phyloP scores from a whole-genome alignment of 64 coral and sea anemone genomes.

The Pachyseris speciosa region DNA sequence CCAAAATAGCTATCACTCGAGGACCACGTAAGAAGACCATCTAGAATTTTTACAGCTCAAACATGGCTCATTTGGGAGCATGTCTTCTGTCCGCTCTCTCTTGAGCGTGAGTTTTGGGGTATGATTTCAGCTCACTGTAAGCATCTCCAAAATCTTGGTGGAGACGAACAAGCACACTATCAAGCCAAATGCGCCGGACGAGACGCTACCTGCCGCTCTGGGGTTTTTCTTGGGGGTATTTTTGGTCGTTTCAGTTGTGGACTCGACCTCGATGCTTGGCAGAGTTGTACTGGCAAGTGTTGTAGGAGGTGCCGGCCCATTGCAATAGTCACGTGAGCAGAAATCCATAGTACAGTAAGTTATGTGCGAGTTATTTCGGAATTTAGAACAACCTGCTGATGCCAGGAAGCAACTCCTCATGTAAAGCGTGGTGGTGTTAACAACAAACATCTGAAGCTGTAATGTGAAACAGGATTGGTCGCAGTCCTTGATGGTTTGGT shows the following conservation, averaged over 20 bases:
- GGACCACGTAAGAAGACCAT: no score
- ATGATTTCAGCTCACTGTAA: not conserved
- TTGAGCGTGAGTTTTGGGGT: not conserved
- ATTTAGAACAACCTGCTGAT: accelerated
- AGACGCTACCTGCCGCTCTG: not conserved
- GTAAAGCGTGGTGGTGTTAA: not conserved
- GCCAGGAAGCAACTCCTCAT: not conserved
- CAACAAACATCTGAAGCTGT: no score
- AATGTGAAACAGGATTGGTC: not conserved
- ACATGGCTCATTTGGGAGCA: no score
- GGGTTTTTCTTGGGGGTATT: not conserved
- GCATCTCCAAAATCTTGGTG: not conserved
- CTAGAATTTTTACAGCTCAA: no score
- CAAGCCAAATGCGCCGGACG: not conserved
- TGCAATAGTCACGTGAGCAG: not conserved
- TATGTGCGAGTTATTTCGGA: not conserved
- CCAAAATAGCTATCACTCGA: no score
- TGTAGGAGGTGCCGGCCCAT: conserved; percentile 3
- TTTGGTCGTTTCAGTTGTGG: not conserved
- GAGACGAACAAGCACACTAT: not conserved
- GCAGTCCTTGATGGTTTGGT: not conserved
- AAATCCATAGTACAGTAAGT: not conserved
- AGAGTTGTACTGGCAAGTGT: not conserved
- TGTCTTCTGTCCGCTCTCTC: no score
- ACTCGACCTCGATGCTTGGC: not conserved